Evolutionary conservation across 2,113 vertebrate species (phyloP).

Genomic region (Telmatochromis brichardi): DNA sequence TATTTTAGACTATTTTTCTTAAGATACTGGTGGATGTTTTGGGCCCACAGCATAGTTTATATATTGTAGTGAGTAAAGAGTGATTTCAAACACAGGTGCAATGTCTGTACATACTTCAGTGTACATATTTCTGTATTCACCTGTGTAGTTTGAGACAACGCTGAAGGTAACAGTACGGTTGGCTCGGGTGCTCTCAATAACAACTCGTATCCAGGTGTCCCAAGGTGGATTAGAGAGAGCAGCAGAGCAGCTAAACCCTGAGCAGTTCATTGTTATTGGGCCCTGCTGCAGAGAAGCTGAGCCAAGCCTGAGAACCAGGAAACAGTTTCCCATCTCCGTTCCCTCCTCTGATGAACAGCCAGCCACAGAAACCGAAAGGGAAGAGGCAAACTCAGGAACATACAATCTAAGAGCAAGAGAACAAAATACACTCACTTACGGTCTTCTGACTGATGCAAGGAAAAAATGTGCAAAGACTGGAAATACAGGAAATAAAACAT

Average conservation of each 20-base stretch:
- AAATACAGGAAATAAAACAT: neutral
- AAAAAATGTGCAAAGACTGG: neutral
- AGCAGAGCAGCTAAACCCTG: constrained; percentile 61
- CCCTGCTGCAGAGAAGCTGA: constrained; percentile 66
- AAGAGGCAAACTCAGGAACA: constrained; percentile 77
- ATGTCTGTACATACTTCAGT: neutral
- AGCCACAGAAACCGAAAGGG: constrained; percentile 72
- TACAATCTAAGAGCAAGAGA: constrained; percentile 73
- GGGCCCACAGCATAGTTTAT: neutral
- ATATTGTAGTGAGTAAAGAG: neutral
- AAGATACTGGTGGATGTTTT: neutral
- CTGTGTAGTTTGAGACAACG: constrained; percentile 76
- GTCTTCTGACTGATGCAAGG: neutral
- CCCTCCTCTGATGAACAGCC: constrained; percentile 56
- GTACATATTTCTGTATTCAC: constrained; percentile 51
- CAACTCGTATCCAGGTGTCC: constrained; percentile 83
- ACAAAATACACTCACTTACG: neutral
- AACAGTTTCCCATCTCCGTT: constrained; percentile 43
- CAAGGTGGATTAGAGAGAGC: constrained; percentile 78
- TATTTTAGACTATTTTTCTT: neutral
- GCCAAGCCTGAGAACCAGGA: constrained; percentile 75
- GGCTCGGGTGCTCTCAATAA: constrained; percentile 66
- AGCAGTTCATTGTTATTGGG: constrained; percentile 75
- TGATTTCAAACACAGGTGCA: neutral
- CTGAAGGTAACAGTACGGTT: constrained; percentile 64